Base-by-base conservation (phyloP, 2,888 invertebrate genomes). In the Perizoma flavofasciatum region DNA sequence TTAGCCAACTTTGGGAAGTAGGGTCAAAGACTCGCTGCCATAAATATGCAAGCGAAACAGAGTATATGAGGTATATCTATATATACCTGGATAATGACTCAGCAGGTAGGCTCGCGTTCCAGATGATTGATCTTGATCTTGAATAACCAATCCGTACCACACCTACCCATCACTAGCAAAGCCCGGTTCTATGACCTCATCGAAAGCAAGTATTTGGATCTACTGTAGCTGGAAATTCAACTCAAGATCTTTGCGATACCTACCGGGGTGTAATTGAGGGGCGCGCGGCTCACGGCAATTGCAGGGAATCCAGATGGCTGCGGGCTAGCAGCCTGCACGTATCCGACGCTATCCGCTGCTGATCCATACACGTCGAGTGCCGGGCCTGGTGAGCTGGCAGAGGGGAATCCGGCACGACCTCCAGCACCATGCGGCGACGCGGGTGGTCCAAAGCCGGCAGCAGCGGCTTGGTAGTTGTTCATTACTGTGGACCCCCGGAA, bases 311-410 rank as follows among this genome's bases (percentile, higher is more conserved):
- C 97, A 82, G 98, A 97, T 77, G 98, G 98, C 92, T 98, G 98
- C 79, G 98, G 98, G 93, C 98, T 98, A 77, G 98, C 97, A 78
- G 98, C 98, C 93, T 98, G 98, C 85, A 98, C 98, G 92, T 98
- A 98, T 85, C 98, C 97, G 74, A 97, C 96, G 84, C 96, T 96
- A 84, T 97, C 97, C 70, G 95, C 95, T 77, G 96, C 97, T 79
- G 97, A 96, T 90, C 96, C 97, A 94, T 98, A 98, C 93, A 98
- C 97, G 88, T 98, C 98, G 81, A 98, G 96, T 81, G 96, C 94
- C 77, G 98, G 95, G 75, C 98, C 95, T 61, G 98, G 98, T 79
- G 98, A 98, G 93, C 97, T 98, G 74, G 98, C 97, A 54, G 97
- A 95, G 59, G 97, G 97, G 93, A 98, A 98, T 54, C 96, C 96